Evolutionary conservation across 2,888 invertebrate species (phyloP).

Genomic region (Taenaris catops): DNA sequence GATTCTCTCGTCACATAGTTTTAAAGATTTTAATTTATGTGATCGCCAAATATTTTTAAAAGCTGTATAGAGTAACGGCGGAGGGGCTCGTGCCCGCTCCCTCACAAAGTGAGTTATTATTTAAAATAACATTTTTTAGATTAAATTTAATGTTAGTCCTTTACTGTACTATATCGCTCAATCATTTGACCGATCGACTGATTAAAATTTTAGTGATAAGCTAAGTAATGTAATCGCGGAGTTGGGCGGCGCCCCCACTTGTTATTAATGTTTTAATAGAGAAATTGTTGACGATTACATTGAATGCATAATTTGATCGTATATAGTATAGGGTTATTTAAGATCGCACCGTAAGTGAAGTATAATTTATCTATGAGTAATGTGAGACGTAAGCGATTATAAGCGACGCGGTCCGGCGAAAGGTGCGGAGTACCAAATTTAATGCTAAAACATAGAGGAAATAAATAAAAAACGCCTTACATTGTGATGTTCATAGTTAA

Average conservation of each 20-base stretch:
- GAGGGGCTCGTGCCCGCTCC: slow-evolving; percentile 45
- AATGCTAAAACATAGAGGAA: slow-evolving; percentile 56
- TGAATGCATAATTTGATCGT: slow-evolving; percentile 75
- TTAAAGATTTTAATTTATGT: slow-evolving; percentile 77
- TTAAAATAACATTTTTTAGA: slow-evolving; percentile 79
- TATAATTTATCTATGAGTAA: slow-evolving; percentile 76
- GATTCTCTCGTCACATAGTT: slow-evolving; percentile 77
- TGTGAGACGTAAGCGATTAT: slow-evolving; percentile 65
- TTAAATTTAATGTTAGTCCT: slow-evolving; percentile 80
- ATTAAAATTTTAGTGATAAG: slow-evolving; percentile 80
- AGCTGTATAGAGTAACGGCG: slow-evolving; percentile 58
- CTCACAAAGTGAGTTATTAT: slow-evolving; percentile 72
- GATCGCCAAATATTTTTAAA: slow-evolving; percentile 77
- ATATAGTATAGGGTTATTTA: slow-evolving; percentile 79
- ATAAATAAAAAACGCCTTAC: slow-evolving; percentile 60
- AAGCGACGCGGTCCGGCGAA: slow-evolving; percentile 65
- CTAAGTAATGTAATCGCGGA: slow-evolving; percentile 64
- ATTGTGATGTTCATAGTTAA: slow-evolving; percentile 73
- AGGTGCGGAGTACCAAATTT: slow-evolving; percentile 68
- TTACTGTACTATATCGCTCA: slow-evolving; percentile 80
- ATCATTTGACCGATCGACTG: slow-evolving; percentile 80
- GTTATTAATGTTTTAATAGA: slow-evolving; percentile 71
- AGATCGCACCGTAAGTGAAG: slow-evolving; percentile 77
- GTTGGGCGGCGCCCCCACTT: slow-evolving; percentile 43
- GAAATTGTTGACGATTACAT: slow-evolving; percentile 68